Conservation (phyloP, 2,113 vertebrate species). For the Oreotragus oreotragus region DNA sequence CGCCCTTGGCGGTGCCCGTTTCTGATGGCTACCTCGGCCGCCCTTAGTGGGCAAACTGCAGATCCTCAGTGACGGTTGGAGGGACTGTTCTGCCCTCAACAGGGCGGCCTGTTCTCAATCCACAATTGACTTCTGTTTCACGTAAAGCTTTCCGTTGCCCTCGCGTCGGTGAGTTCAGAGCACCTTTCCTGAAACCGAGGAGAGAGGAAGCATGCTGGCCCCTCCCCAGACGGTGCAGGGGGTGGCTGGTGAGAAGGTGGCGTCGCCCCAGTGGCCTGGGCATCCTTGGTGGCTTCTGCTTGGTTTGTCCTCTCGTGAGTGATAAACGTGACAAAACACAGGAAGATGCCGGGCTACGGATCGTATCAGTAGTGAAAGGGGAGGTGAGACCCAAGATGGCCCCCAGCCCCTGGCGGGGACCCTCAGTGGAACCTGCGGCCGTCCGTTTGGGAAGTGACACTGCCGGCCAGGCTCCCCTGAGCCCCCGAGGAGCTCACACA, state of each 20-base stretch:
- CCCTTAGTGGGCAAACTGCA: accelerated
- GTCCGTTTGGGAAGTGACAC: background rate
- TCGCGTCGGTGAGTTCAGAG: accelerated
- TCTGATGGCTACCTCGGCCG: too few relatives aligned
- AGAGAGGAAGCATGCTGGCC: accelerated
- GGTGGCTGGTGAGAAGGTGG: background rate
- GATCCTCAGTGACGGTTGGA: too few relatives aligned
- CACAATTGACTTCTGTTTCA: background rate
- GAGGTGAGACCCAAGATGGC: background rate
- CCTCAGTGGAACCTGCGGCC: background rate
- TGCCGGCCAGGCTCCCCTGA: too few relatives aligned
- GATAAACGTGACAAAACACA: background rate
- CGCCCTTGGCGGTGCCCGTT: too few relatives aligned
- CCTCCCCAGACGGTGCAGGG: accelerated
- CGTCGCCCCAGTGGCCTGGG: background rate
- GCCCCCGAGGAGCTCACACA: background rate
- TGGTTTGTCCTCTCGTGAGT: background rate
- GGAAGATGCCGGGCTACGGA: background rate
- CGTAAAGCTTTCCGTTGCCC: background rate
- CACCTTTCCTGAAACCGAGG: background rate
- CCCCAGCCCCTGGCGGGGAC: background rate
- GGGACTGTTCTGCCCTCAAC: background rate
- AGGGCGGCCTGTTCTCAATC: background rate
- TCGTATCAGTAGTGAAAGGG: background rate
- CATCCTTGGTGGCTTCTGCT: background rate